Evolutionary conservation across 2,888 invertebrate genomes (phyloP).

Genomic region (Xanthorhoe spadicearia): DNA sequence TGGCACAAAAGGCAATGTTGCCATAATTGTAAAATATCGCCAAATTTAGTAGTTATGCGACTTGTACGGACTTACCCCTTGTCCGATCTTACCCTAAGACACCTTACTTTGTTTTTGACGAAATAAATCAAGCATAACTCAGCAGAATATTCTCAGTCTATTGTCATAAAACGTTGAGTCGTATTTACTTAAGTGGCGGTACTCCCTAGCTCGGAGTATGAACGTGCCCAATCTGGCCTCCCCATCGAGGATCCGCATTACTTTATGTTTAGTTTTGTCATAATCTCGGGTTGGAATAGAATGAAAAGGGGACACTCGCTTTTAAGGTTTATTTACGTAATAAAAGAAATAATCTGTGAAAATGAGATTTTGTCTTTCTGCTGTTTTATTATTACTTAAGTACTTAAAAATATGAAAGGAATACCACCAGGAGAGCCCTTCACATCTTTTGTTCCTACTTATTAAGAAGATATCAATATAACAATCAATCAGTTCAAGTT

Average conservation of each 20-base stretch:
- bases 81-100: too few relatives aligned
- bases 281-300: constrained; percentile 8
- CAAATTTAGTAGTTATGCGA: too few relatives aligned
- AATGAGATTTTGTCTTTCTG: neutral
- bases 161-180: neutral
- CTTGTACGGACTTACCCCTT: too few relatives aligned
- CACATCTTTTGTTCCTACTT: too few relatives aligned
- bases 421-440: too few relatives aligned
- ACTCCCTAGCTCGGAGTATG: constrained; percentile 44
- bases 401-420: neutral
- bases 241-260: constrained; percentile 36
- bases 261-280: constrained; percentile 15
- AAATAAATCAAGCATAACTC: neutral
- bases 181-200: constrained; percentile 26
- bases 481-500: too few relatives aligned
- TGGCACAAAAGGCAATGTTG: too few relatives aligned
- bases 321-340: constrained; percentile 1
- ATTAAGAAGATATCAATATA: too few relatives aligned
- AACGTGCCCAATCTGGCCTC: constrained; percentile 51
- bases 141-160: neutral
- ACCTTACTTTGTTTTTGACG: too few relatives aligned
- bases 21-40: too few relatives aligned
- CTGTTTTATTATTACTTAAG: neutral
- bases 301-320: neutral
- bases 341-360: neutral